phyloP scores from a whole-genome alignment of 2,113 vertebrate species.

The Argyrosomus japonicus region DNA sequence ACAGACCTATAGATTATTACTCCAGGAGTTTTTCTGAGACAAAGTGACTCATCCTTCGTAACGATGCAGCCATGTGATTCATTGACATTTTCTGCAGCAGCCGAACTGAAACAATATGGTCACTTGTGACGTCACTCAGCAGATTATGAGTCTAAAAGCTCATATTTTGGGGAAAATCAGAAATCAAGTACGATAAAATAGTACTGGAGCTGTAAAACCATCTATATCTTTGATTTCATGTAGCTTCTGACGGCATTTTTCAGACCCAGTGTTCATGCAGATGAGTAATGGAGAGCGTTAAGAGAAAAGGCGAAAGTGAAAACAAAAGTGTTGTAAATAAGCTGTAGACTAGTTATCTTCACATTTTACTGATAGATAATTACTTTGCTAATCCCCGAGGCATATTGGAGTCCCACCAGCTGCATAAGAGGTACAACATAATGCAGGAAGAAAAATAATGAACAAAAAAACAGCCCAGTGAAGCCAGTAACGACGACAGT shows the following conservation, averaged over 20 bases:
- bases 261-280: neutral
- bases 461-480: constrained; percentile 1
- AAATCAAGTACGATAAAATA: neutral
- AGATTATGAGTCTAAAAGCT: constrained; percentile 16
- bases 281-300: neutral
- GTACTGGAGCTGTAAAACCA: neutral
- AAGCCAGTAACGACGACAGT: constrained; percentile 20
- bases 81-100: constrained; percentile 64
- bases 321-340: neutral
- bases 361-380: constrained; percentile 45
- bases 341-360: constrained; percentile 7
- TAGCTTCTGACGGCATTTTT: neutral
- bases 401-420: neutral
- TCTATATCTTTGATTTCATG: neutral
- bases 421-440: constrained; percentile 37
- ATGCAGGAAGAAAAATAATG: neutral
- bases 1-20: constrained; percentile 41
- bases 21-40: constrained; percentile 26
- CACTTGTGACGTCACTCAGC: constrained; percentile 26
- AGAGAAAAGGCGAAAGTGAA: neutral
- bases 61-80: constrained; percentile 59
- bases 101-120: constrained; percentile 21
- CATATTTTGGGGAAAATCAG: constrained; percentile 14
- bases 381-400: constrained; percentile 39
- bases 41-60: constrained; percentile 62